These are phyloP conservation scores for Gibbula magus DNA, from an alignment of 2,888 invertebrate species.

Conservation along the genomic window DNA sequence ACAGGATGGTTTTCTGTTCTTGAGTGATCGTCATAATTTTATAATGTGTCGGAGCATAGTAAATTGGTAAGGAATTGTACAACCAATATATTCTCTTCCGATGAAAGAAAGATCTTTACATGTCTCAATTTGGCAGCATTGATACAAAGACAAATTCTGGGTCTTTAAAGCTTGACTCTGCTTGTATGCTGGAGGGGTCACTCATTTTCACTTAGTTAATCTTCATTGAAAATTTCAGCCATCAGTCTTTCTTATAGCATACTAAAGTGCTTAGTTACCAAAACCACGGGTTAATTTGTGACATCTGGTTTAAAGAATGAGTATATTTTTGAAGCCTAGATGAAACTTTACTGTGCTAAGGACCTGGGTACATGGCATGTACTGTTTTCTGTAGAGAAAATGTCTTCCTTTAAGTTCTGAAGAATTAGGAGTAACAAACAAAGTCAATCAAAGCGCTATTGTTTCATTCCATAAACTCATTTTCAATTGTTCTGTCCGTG, in stretches of 20 bases:
- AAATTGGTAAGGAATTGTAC: background rate
- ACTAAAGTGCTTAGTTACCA: constrained; percentile 6
- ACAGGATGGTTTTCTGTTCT: background rate
- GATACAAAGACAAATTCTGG: constrained; percentile 22
- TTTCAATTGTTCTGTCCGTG: too few relatives aligned
- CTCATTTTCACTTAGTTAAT: background rate
- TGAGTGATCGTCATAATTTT: constrained; percentile 6
- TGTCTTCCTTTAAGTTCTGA: too few relatives aligned
- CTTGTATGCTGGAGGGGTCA: background rate
- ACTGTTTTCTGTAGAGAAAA: too few relatives aligned
- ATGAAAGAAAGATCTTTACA: constrained; percentile 1
- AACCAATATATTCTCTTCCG: background rate
- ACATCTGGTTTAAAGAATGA: too few relatives aligned
- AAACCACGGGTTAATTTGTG: constrained; percentile 9
- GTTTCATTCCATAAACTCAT: too few relatives aligned
- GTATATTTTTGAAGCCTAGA: too few relatives aligned
- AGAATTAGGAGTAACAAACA: too few relatives aligned
- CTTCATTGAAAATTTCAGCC: background rate
- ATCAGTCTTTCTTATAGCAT: constrained; percentile 9
- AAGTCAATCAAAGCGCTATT: too few relatives aligned
- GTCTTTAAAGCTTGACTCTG: background rate
- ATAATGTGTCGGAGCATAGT: background rate
- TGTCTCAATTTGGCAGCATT: constrained; percentile 14
- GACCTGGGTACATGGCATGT: too few relatives aligned
- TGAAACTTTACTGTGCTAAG: too few relatives aligned